phyloP scores from a whole-genome alignment of 2,888 invertebrate genomes.

The Phytoseiulus persimilis region DNA sequence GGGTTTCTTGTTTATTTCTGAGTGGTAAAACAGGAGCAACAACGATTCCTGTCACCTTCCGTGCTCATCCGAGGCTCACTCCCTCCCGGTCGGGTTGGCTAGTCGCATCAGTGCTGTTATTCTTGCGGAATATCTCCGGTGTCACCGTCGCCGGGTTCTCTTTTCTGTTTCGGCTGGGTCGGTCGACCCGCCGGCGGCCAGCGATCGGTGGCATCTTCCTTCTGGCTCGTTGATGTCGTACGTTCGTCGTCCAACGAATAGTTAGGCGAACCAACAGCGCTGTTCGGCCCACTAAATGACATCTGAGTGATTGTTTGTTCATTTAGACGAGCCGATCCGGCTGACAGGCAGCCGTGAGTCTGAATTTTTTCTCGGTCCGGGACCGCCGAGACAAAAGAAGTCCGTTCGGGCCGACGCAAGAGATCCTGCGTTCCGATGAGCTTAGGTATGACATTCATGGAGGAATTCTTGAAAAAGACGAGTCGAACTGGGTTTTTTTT shows the following conservation, averaged over 20 bases:
- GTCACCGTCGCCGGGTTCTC: not conserved
- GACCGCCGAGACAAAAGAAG: no score
- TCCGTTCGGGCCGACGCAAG: not conserved
- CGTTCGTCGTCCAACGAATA: not conserved
- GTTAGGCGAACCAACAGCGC: not conserved
- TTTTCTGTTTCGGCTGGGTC: not conserved
- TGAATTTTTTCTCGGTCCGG: not conserved
- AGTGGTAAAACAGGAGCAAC: not conserved
- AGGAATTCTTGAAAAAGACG: not conserved
- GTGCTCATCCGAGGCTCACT: not conserved
- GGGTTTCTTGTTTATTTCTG: not conserved
- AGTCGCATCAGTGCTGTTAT: not conserved
- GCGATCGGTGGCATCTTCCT: not conserved
- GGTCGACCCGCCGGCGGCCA: no score
- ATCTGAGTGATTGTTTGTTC: not conserved
- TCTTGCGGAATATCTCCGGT: not conserved
- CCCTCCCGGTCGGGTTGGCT: not conserved
- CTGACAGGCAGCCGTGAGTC: not conserved
- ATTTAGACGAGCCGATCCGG: not conserved
- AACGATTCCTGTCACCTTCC: conserved; percentile 5
- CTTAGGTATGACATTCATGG: not conserved
- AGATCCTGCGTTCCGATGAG: not conserved
- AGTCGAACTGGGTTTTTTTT: not conserved
- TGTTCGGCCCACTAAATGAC: not conserved
- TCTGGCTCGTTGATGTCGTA: not conserved